Evolutionary conservation across 2,797 vertebrate species (phyloP), one percentile per base, ranked within the genome.

Genomic region (Hydrophis major): DNA sequence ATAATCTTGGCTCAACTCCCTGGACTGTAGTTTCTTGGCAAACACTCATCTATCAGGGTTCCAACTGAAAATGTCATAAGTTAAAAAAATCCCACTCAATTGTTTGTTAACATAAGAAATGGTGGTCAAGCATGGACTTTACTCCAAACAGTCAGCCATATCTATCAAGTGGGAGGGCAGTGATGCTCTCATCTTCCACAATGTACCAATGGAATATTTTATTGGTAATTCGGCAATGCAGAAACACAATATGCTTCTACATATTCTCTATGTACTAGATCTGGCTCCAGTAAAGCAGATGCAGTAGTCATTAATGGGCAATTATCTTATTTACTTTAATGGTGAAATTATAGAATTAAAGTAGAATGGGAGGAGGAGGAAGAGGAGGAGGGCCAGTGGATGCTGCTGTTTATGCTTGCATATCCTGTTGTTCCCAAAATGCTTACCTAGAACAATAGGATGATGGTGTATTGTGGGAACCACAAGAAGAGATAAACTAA

Each of bases 31-130:
- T 91, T 86, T 92, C 28, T 94, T 86, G 90, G 61, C 42, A 89
- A 61, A 55, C 55, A 37, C 37, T 59, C 69, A 74, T 89, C 69
- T 86, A 94, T 60, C 42, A 89, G 74, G 42, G n/a, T 90, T 74
- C 60, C 37, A 89, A 89, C 69, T 91, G 61, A 93, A 89, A 91
- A 89, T 91, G 93, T 93, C 74, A 93, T 37, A 87, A 53, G 25
- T 89, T 91, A 66, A 91, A 93, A 94, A 91, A 87, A 89, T 89
- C 74, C 92, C 89, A 89, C 90, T 69, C 92, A 74, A 87, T 91
- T 91, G 74, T 94, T 94, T 94, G 66, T 28, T 55, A 91, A 53
- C 6, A 37, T 91, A 66, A 91, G 20, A 87, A 86, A 86, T 86
- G 50, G 57, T 47, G 87, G 50, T 74, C 66, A 86, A 56, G 32